Evolutionary conservation across 2,797 vertebrate genomes (phyloP).

Genomic region (Chiloscyllium punctatum): DNA sequence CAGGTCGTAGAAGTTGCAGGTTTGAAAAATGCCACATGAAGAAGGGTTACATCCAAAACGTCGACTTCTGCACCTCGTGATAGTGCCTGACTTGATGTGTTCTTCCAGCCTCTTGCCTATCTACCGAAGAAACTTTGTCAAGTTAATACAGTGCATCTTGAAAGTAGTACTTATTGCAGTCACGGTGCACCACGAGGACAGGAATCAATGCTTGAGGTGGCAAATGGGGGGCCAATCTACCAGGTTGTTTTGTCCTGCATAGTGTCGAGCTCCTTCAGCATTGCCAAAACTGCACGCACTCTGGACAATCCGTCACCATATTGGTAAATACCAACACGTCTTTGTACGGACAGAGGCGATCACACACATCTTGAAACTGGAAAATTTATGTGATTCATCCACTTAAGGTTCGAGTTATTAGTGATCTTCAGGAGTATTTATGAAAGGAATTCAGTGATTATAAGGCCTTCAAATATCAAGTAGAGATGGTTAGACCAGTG

Average conservation of each 20-base stretch:
- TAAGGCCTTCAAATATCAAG: not conserved
- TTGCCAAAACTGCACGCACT: not conserved
- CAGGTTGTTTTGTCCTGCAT: not conserved
- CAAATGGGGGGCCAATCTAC: not conserved
- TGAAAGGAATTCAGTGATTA: too few relatives aligned
- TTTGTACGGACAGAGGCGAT: not conserved
- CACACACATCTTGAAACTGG: not conserved
- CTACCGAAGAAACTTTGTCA: not conserved
- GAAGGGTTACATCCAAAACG: too few relatives aligned
- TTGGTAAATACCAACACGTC: not conserved
- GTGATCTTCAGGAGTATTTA: not conserved
- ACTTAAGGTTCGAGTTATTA: not conserved
- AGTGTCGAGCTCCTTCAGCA: not conserved
- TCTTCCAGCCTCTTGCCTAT: too few relatives aligned
- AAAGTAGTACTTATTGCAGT: not conserved
- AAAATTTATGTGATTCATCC: not conserved
- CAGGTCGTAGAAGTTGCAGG: not conserved
- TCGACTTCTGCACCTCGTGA: too few relatives aligned
- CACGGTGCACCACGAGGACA: too few relatives aligned
- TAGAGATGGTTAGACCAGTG: not conserved
- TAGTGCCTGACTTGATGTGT: too few relatives aligned
- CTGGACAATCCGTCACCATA: not conserved
- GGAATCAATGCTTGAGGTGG: not conserved
- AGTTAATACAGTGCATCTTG: not conserved
- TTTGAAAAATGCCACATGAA: not conserved